These are phyloP conservation scores for Rhabdophis nuchalis DNA, from an alignment of 2,797 vertebrate species.

Conservation along the genomic window DNA sequence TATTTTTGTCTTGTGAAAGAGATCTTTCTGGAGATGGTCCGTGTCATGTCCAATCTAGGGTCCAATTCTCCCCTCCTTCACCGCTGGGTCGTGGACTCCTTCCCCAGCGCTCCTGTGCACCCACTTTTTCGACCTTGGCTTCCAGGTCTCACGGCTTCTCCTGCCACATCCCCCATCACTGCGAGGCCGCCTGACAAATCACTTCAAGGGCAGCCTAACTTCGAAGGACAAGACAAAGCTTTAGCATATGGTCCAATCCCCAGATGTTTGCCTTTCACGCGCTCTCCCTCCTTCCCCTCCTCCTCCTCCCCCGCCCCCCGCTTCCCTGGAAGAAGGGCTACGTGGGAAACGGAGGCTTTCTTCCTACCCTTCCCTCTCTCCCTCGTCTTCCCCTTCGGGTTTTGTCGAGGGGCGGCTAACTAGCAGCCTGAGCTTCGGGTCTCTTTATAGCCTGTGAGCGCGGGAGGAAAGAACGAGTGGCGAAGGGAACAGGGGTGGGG, in stretches of 20 bases:
- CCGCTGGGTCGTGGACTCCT: background rate
- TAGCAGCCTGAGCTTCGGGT: slow-evolving; percentile 12
- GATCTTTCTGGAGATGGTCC: background rate
- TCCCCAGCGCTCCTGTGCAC: background rate
- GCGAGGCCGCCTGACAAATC: slow-evolving; percentile 87
- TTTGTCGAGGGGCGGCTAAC: slow-evolving; percentile 5
- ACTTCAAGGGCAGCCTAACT: slow-evolving; percentile 96
- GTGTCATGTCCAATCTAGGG: background rate
- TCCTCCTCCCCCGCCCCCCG: background rate
- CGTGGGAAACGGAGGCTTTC: slow-evolving; percentile 31
- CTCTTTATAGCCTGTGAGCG: slow-evolving; percentile 25
- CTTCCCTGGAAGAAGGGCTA: slow-evolving; percentile 50
- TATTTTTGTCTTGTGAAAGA: too few species aligned
- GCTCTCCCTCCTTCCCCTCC: slow-evolving; percentile 39
- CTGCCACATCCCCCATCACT: slow-evolving; percentile 71
- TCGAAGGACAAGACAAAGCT: slow-evolving; percentile 98
- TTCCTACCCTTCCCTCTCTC: background rate
- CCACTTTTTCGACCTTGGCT: slow-evolving; percentile 36
- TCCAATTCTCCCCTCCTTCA: too few species aligned
- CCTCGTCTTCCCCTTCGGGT: background rate
- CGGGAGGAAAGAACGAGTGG: background rate
- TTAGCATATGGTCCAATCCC: slow-evolving; percentile 93
- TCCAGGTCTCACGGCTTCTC: slow-evolving; percentile 47
- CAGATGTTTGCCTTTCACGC: slow-evolving; percentile 77
- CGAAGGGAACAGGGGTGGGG: background rate